phyloP scores from a whole-genome alignment of 2,113 vertebrate species.

The Caracal caracal region DNA sequence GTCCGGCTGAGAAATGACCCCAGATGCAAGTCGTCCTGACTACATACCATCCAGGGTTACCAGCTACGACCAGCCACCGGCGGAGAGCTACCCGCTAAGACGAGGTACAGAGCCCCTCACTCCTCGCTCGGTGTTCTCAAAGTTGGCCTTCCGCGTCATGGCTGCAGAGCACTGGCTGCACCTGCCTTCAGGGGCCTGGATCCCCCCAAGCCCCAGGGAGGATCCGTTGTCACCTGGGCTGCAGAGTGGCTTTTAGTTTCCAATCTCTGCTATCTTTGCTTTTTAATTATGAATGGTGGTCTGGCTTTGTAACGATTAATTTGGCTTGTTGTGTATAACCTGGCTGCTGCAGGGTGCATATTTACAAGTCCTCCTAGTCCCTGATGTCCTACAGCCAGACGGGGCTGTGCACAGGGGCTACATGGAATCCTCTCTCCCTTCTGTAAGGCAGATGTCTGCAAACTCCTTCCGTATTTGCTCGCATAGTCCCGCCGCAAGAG shows the following conservation, averaged over 20 bases:
- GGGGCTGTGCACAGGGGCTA: neutral
- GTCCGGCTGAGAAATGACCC: neutral
- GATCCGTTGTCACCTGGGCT: neutral
- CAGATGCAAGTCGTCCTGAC: neutral
- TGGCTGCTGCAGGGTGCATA: neutral
- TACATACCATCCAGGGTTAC: neutral
- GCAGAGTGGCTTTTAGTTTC: neutral
- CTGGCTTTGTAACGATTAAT: constrained; percentile 3
- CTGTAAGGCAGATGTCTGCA: neutral
- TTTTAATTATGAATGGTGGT: neutral
- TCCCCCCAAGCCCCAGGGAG: neutral
- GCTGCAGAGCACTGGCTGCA: neutral
- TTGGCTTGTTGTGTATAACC: neutral
- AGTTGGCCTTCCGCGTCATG: neutral
- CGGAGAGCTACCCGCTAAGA: neutral
- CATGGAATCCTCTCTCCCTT: neutral
- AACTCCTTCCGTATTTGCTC: neutral
- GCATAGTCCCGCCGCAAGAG: neutral
- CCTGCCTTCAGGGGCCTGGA: neutral
- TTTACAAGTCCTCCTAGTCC: neutral
- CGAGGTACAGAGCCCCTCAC: neutral
- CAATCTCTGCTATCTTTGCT: neutral
- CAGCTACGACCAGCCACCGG: too few relatives aligned
- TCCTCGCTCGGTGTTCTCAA: neutral
- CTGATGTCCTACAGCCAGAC: neutral